phyloP scores from a whole-genome alignment of 2,797 vertebrate species.

The Hybognathus amarus region DNA sequence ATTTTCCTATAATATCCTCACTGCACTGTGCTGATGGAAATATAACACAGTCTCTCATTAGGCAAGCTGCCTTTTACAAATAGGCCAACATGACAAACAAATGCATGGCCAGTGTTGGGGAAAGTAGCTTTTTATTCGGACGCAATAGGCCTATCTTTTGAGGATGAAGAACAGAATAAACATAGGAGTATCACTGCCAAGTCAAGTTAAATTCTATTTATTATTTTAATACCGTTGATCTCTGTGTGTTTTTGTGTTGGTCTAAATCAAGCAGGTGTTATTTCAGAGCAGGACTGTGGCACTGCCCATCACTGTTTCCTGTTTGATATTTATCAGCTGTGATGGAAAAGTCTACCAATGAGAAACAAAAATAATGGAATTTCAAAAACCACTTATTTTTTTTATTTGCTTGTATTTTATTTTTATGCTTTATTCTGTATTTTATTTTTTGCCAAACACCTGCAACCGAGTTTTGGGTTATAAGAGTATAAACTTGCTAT shows the following conservation, averaged over 20 bases:
- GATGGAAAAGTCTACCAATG: slow-evolving; percentile 46
- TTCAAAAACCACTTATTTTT: neutral
- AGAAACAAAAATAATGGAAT: neutral
- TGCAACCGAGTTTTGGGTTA: neutral
- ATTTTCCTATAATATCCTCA: slow-evolving; percentile 1
- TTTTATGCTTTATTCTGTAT: neutral
- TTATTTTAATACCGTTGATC: slow-evolving; percentile 14
- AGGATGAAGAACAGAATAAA: neutral
- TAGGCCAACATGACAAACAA: neutral
- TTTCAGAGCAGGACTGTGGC: slow-evolving; percentile 25
- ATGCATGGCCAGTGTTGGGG: neutral
- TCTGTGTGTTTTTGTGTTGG: neutral
- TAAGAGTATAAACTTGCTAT: neutral
- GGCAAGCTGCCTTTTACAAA: neutral
- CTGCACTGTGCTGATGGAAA: slow-evolving; percentile 7
- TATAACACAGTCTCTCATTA: neutral
- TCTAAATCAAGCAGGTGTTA: slow-evolving; percentile 16
- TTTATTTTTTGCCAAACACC: neutral
- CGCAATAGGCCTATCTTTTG: neutral
- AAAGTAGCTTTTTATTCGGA: neutral
- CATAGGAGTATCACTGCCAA: neutral
- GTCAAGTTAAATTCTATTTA: neutral
- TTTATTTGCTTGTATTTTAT: neutral
- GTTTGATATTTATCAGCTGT: slow-evolving; percentile 71
- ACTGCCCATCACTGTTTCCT: slow-evolving; percentile 64